phyloP scores from a whole-genome alignment of 2,888 invertebrate genomes.

The Gari tellinella region DNA sequence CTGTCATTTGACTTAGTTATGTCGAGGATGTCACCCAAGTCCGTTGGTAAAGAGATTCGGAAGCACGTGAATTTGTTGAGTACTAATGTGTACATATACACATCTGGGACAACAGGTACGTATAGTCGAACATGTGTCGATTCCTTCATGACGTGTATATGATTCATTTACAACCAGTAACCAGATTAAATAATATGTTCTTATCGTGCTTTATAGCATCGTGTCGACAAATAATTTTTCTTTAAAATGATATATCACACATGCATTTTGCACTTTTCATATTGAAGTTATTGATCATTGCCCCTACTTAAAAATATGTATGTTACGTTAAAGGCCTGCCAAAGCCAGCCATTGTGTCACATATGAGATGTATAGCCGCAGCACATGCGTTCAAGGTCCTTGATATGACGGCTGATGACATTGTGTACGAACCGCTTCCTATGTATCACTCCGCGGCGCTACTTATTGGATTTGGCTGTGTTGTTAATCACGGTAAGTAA shows the following conservation, averaged over 20 bases:
- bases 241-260: too few species aligned
- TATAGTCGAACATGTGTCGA: too few species aligned
- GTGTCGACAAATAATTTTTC: too few species aligned
- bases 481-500: constrained; percentile 2
- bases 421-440: constrained; percentile 95
- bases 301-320: too few species aligned
- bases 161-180: too few species aligned
- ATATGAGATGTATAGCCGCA: constrained; percentile 85
- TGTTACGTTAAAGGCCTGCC: constrained; percentile 73
- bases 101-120: constrained; percentile 88
- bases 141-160: too few species aligned
- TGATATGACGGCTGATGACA: constrained; percentile 86
- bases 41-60: constrained; percentile 51
- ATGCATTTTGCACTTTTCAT: too few species aligned
- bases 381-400: constrained; percentile 35
- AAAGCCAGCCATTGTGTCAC: constrained; percentile 95
- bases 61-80: constrained; percentile 59
- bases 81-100: constrained; percentile 94
- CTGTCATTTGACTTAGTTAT: constrained; percentile 65
- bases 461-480: constrained; percentile 88
- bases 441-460: constrained; percentile 97
- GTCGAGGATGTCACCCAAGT: constrained; percentile 47
- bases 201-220: too few species aligned
- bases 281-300: too few species aligned
- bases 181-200: too few species aligned